These are phyloP conservation scores for Ctenodactylus gundi DNA, from an alignment of 2,113 vertebrate species.

Conservation along the genomic window DNA sequence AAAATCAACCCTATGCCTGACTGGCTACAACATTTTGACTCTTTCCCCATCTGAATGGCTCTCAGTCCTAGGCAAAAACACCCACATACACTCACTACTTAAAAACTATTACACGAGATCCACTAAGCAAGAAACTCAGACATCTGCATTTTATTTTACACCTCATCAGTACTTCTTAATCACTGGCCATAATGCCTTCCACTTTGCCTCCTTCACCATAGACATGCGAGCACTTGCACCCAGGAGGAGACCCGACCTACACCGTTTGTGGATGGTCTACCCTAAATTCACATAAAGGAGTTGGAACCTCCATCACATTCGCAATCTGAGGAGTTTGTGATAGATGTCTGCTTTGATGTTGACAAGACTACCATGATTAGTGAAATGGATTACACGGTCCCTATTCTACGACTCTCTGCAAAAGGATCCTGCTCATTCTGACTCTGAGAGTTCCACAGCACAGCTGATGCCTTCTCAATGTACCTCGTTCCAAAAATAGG, in stretches of 20 bases:
- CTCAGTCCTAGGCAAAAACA: background rate
- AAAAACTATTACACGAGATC: background rate
- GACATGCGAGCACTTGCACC: background rate
- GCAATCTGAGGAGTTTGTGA: background rate
- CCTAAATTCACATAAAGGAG: conserved; percentile 13
- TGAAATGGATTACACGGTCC: background rate
- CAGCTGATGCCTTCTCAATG: background rate
- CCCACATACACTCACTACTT: background rate
- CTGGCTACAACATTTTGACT: background rate
- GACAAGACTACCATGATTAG: background rate
- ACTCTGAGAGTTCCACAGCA: conserved; percentile 54
- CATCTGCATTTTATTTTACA: background rate
- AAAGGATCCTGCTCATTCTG: conserved; percentile 34
- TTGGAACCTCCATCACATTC: conserved; percentile 16
- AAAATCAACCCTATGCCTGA: background rate
- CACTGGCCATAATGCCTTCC: background rate
- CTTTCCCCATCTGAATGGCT: background rate
- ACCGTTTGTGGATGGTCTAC: conserved; percentile 53
- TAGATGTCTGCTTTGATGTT: background rate
- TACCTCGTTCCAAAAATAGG: conserved; percentile 4
- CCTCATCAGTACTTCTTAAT: background rate
- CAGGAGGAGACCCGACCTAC: conserved; percentile 26
- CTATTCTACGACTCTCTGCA: background rate
- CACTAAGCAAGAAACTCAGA: background rate
- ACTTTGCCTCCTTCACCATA: background rate